These are phyloP conservation scores for Nixonia krombeini DNA, from an alignment of 1,140 invertebrate genomes.

Conservation along the genomic window DNA sequence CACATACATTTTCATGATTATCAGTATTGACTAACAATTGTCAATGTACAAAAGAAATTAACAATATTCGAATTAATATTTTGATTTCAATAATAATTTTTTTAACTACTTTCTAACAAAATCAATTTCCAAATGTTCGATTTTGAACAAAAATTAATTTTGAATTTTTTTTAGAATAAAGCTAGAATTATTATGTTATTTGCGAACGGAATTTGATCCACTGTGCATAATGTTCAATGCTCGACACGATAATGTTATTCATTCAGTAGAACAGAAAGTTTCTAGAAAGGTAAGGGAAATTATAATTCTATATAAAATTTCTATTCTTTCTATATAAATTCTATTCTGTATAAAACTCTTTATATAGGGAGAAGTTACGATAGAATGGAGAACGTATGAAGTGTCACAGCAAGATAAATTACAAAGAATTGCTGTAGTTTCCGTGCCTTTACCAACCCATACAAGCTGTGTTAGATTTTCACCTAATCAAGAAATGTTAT, in stretches of 20 bases:
- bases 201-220: conserved; percentile 81
- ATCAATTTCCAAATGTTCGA: too few species aligned
- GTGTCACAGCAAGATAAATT: conserved; percentile 77
- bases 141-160: too few species aligned
- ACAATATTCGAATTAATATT: too few species aligned
- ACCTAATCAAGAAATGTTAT: conserved; percentile 79
- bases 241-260: conserved; percentile 78
- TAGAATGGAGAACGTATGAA: conserved; percentile 82
- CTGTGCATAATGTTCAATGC: conserved; percentile 78
- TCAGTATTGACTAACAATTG: not conserved
- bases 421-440: conserved; percentile 78
- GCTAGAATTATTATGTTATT: conserved; percentile 76
- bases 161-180: conserved; percentile 72
- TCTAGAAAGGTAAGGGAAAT: conserved; percentile 74
- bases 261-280: conserved; percentile 84
- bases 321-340: conserved; percentile 3
- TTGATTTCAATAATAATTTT: not conserved
- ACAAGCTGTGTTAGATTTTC: conserved; percentile 79
- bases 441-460: conserved; percentile 80
- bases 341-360: not conserved
- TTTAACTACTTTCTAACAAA: not conserved
- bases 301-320: not conserved
- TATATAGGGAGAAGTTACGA: conserved; percentile 80
- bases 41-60: too few species aligned
- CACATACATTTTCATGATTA: not conserved